Evolutionary conservation across 2,888 invertebrate genomes (phyloP).

Genomic region (Coleophora flavipennella): DNA sequence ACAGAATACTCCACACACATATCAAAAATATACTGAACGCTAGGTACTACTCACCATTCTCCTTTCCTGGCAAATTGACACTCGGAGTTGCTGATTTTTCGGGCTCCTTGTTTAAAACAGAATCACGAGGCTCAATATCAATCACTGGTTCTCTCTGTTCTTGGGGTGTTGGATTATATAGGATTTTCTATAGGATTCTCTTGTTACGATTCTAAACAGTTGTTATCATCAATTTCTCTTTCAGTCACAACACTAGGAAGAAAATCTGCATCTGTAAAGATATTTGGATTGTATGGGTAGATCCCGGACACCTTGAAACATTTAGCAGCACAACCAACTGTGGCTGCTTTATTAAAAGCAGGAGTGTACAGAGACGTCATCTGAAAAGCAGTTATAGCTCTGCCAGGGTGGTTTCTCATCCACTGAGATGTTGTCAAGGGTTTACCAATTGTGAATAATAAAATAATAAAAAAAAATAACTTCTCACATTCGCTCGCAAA

Average conservation of each 20-base stretch:
- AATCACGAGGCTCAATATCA: neutral
- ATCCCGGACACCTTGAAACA: slow-evolving; percentile 5
- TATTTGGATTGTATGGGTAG: slow-evolving; percentile 1
- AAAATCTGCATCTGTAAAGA: slow-evolving; percentile 4
- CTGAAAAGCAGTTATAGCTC: slow-evolving; percentile 3
- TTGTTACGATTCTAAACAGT: neutral
- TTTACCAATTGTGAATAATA: too few relatives aligned
- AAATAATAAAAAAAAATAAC: too few relatives aligned
- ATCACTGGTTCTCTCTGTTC: neutral
- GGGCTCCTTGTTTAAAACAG: neutral
- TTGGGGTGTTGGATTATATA: neutral
- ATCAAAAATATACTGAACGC: too few relatives aligned
- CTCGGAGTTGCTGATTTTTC: neutral
- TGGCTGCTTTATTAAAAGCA: slow-evolving; percentile 3
- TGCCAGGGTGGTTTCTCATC: slow-evolving; percentile 3
- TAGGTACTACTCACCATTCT: too few relatives aligned
- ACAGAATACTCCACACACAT: too few relatives aligned
- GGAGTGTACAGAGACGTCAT: slow-evolving; percentile 1
- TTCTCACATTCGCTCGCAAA: slow-evolving; percentile 1
- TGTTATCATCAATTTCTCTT: neutral
- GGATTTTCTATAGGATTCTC: neutral
- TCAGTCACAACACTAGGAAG: neutral
- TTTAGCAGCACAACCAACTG: slow-evolving; percentile 1
- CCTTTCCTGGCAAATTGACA: neutral
- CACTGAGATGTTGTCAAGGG: too few relatives aligned